A percentile compares a stretch with the other conserved stretches of the same genome.
Evolutionary conservation across 2,797 vertebrate species (phyloP).

Genomic region (Epinephelus coioides): DNA sequence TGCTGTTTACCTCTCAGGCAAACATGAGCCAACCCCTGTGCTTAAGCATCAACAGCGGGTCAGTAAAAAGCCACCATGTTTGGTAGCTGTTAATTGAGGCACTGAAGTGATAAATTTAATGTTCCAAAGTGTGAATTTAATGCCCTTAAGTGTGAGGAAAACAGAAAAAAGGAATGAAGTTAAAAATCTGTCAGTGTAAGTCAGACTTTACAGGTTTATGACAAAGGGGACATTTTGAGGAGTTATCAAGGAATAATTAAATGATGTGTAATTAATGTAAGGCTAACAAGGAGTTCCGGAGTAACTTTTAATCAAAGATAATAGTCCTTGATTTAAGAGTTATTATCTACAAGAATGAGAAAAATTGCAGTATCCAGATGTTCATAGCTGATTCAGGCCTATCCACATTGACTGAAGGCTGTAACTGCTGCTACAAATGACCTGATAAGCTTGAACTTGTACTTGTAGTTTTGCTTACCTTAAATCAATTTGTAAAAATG

Average conservation of each 20-base stretch:
- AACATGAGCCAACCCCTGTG: slow-evolving; percentile 27
- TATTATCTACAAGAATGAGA: too few species aligned
- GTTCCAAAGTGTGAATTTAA: slow-evolving; percentile 51
- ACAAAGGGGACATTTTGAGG: neutral
- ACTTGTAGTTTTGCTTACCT: neutral
- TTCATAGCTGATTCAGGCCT: neutral
- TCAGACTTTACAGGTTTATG: slow-evolving; percentile 31
- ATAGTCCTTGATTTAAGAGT: too few species aligned
- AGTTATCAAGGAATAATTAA: neutral
- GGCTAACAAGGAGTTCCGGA: neutral
- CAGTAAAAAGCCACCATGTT: slow-evolving; percentile 52
- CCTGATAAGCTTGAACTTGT: neutral
- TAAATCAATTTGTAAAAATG: neutral
- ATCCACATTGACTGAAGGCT: neutral
- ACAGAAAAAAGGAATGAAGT: slow-evolving; percentile 34
- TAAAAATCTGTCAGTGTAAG: slow-evolving; percentile 53
- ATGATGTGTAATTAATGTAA: slow-evolving; percentile 24
- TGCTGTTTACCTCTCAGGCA: slow-evolving; percentile 73
- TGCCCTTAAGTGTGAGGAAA: slow-evolving; percentile 51
- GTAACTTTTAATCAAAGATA: neutral
- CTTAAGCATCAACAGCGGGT: slow-evolving; percentile 55
- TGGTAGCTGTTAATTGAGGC: slow-evolving; percentile 58
- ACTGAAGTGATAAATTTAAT: slow-evolving; percentile 52
- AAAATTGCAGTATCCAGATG: too few species aligned
- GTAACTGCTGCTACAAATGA: slow-evolving; percentile 2